Base-by-base conservation (phyloP, 2,888 invertebrate genomes). In the Saturnia pavonia region DNA sequence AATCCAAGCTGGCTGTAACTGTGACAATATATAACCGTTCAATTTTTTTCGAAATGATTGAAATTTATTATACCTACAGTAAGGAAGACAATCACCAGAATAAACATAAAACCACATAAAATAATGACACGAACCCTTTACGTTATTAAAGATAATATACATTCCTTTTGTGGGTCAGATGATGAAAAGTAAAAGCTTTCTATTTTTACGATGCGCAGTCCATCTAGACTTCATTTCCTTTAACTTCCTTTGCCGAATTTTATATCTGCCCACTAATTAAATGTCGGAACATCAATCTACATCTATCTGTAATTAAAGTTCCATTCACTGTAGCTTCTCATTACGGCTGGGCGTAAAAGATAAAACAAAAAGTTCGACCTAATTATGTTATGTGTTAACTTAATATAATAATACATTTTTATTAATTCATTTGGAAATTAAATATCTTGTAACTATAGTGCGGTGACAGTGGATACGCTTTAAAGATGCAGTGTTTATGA, bases 131-230 rank as follows among this genome's bases (percentile, higher is more conserved):
- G 6, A 34, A 34, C 34, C 34, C 34, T 34, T 34, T 34, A 34
- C 34, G 34, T 48, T 4, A 48, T 19, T 19, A 6, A 48, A 19
- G 16, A 48, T 19, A 4, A 48, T 48, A 48, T 48, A 48, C 19
- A 48, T 40, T 68, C 16, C 51, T 68, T 22, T 45, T 48, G 54
- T 68, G 48, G 51, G 48, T 68, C 54, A 51, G 54, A 54, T 51
- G 40, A 65, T 65, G 40, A 4, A 68, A 51, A 51, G 48, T 25
- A 48, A 45, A 68, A 54, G 54, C 51, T 54, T 54, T 68, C 63
- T 66, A 71, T 71, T 69, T 71, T 71, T 66, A 71, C 68, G 68
- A 68, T 40, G 8, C 54, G 22, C 48, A 68, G 40, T 54, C 68
- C 40, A 68, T 68, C 68, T 54, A 40, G 40, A 40, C 34, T 54